phyloP scores from a whole-genome alignment of 2,113 vertebrate genomes.

The Centropristis striata region DNA sequence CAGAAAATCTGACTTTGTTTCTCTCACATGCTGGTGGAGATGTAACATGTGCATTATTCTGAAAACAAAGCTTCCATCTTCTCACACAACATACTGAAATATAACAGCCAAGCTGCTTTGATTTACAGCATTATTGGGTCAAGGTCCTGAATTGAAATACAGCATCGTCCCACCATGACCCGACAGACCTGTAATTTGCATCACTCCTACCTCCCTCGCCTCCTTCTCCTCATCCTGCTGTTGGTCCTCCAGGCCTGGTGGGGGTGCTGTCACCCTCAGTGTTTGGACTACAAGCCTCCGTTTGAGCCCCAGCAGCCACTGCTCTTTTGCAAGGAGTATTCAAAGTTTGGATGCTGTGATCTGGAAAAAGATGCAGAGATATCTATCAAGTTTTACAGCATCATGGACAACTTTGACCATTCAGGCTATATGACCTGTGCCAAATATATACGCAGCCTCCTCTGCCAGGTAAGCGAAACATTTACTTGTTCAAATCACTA shows the following conservation, averaged over 20 bases:
- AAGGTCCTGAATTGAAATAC: constrained; percentile 26
- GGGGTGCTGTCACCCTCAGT: constrained; percentile 84
- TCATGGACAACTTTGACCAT: constrained; percentile 86
- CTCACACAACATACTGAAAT: constrained; percentile 1
- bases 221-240: constrained; percentile 54
- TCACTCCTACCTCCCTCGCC: constrained; percentile 1
- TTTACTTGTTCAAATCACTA: neutral
- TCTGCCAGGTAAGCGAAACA: constrained; percentile 86
- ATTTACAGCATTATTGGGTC: neutral
- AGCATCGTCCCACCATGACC: constrained; percentile 55
- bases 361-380: constrained; percentile 78
- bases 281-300: constrained; percentile 89
- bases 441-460: constrained; percentile 84
- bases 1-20: constrained; percentile 3
- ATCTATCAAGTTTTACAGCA: constrained; percentile 74
- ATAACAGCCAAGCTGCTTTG: constrained; percentile 18
- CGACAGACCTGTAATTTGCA: constrained; percentile 16
- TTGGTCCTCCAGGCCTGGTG: constrained; percentile 67
- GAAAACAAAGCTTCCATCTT: neutral
- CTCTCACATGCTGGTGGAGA: constrained; percentile 13
- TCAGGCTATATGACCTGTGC: constrained; percentile 82
- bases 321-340: constrained; percentile 86
- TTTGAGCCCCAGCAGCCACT: constrained; percentile 86
- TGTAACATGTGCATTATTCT: constrained; percentile 25
- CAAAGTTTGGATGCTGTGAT: constrained; percentile 88